A percentile compares a stretch with the other conserved stretches of the same genome.
phyloP scores from a whole-genome alignment of 2,797 vertebrate genomes.

The Eospalax fontanierii region DNA sequence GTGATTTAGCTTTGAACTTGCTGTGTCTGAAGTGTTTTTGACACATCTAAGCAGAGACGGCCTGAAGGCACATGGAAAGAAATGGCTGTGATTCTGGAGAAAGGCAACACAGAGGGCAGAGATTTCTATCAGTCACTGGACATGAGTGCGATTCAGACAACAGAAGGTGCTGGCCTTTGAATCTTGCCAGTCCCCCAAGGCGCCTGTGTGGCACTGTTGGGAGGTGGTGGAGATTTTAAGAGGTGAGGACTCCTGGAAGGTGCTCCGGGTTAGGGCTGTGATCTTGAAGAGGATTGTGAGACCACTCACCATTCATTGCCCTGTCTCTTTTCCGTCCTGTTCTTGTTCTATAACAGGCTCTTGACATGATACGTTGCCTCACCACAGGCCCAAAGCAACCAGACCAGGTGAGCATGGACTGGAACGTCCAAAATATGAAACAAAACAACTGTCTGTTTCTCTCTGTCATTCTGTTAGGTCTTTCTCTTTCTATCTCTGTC shows the following conservation, averaged over 20 bases:
- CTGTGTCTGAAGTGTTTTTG: not conserved
- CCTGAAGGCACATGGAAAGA: not conserved
- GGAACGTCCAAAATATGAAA: not conserved
- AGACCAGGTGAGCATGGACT: not conserved
- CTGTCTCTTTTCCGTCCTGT: not conserved
- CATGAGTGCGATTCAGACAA: not conserved
- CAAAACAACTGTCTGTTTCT: not conserved
- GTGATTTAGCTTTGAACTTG: not conserved
- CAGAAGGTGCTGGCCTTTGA: not conserved
- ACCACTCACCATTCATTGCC: not conserved
- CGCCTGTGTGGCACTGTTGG: not conserved
- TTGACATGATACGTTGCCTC: not conserved
- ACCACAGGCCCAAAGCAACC: not conserved
- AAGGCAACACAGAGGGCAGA: not conserved
- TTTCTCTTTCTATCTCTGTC: not conserved
- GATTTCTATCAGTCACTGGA: not conserved
- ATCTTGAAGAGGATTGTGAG: not conserved
- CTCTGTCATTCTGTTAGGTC: not conserved
- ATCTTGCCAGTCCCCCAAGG: not conserved
- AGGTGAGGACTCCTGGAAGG: not conserved
- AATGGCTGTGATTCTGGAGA: not conserved
- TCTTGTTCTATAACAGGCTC: not conserved
- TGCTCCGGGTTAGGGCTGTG: not conserved
- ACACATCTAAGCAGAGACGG: not conserved
- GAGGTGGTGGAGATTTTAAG: not conserved